phyloP scores from a whole-genome alignment of 2,888 invertebrate species.

The Rhaphigaster nebulosa region DNA sequence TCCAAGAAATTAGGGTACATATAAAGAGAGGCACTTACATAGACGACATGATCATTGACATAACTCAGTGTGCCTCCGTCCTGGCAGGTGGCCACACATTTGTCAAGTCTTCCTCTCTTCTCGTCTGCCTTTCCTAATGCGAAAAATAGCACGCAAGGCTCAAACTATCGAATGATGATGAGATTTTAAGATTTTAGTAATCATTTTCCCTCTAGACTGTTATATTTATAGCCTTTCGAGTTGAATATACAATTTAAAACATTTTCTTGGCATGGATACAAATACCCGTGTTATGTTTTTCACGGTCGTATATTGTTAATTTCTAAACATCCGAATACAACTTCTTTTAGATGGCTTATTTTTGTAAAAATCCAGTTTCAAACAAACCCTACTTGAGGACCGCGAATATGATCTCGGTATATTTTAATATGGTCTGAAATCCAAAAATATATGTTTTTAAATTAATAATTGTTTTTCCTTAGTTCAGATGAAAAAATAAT shows the following conservation, averaged over 20 bases:
- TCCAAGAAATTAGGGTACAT: neutral
- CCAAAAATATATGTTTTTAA: too few species aligned
- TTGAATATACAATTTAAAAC: neutral
- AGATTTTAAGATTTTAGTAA: neutral
- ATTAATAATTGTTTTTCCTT: too few species aligned
- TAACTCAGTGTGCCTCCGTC: neutral
- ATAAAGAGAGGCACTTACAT: neutral
- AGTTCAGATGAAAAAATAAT: too few species aligned
- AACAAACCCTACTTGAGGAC: neutral
- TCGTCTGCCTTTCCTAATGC: neutral
- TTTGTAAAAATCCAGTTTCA: neutral
- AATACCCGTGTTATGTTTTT: neutral
- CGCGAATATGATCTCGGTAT: neutral
- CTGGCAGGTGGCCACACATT: neutral
- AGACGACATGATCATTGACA: neutral
- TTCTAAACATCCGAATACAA: neutral
- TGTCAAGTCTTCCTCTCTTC: neutral
- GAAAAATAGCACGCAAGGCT: neutral
- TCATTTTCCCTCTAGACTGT: neutral
- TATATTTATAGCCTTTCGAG: neutral
- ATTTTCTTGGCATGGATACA: slow-evolving; percentile 1
- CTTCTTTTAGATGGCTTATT: neutral
- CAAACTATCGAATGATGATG: neutral
- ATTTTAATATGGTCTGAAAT: neutral
- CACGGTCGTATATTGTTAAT: neutral